phyloP scores from a whole-genome alignment of 2,113 vertebrate genomes.

The Phocoena sinus region DNA sequence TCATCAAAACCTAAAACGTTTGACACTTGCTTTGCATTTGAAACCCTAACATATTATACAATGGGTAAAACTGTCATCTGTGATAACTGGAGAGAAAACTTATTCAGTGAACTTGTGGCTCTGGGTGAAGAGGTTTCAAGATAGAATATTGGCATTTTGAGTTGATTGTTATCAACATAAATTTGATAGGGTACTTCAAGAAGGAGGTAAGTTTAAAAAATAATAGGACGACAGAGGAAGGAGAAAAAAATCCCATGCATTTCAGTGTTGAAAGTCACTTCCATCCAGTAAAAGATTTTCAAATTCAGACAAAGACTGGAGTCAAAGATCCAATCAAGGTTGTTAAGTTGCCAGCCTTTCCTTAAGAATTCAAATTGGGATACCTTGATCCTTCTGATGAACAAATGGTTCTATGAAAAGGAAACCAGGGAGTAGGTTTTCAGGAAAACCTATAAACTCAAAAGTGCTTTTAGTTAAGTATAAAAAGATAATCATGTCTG shows the following conservation, averaged over 20 bases:
- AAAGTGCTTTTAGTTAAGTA: not conserved
- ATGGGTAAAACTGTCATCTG: not conserved
- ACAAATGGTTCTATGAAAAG: not conserved
- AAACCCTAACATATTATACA: not conserved
- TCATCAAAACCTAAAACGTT: not conserved
- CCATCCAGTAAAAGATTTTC: not conserved
- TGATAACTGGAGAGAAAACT: not conserved
- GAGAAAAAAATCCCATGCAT: not conserved
- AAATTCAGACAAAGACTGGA: not conserved
- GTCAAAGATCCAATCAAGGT: not conserved
- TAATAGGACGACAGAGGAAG: not conserved
- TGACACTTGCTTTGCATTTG: not conserved
- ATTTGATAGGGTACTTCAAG: not conserved
- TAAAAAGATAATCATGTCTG: not conserved
- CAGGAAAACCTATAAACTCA: not conserved
- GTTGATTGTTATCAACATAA: not conserved
- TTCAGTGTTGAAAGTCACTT: not conserved
- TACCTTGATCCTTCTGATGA: not conserved
- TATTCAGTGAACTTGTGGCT: not conserved
- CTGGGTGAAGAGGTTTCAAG: not conserved
- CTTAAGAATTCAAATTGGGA: not conserved
- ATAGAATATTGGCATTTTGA: not conserved
- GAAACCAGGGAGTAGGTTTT: not conserved
- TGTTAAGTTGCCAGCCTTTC: not conserved
- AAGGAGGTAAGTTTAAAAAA: not conserved